These are phyloP conservation scores for Papilio aristodemus DNA, from an alignment of 1,140 invertebrate genomes.

Conservation along the genomic window DNA sequence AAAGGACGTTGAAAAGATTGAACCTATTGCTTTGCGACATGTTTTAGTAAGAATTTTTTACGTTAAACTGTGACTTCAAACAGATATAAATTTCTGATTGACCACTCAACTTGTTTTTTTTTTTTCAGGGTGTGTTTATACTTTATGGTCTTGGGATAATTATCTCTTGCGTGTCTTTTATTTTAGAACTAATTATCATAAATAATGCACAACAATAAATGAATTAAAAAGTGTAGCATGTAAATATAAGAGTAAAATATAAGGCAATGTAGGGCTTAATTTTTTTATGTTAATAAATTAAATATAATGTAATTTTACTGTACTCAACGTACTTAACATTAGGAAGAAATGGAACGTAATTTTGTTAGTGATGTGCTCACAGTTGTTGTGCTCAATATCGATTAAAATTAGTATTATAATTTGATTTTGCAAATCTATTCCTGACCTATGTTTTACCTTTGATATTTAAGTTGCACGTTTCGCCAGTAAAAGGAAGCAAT, in stretches of 20 bases:
- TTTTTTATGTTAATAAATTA: too few relatives aligned
- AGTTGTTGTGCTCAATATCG: neutral
- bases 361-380: neutral
- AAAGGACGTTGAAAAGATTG: slow-evolving; percentile 57
- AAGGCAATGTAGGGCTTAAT: too few relatives aligned
- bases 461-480: too few relatives aligned
- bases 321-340: neutral
- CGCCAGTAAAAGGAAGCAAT: too few relatives aligned
- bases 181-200: slow-evolving; percentile 40
- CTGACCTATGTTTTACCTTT: too few relatives aligned
- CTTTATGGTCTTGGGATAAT: slow-evolving; percentile 52
- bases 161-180: slow-evolving; percentile 41
- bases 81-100: neutral
- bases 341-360: neutral
- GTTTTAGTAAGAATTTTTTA: slow-evolving; percentile 49
- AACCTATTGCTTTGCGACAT: slow-evolving; percentile 54
- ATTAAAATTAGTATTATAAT: neutral
- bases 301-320: neutral
- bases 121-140: slow-evolving; percentile 65
- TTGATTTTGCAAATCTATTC: neutral
- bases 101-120: neutral
- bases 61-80: neutral
- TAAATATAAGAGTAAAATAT: too few relatives aligned
- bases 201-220: slow-evolving; percentile 29
- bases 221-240: too few relatives aligned